phyloP scores from a whole-genome alignment of 2,113 vertebrate species.

The Phoxinus phoxinus region DNA sequence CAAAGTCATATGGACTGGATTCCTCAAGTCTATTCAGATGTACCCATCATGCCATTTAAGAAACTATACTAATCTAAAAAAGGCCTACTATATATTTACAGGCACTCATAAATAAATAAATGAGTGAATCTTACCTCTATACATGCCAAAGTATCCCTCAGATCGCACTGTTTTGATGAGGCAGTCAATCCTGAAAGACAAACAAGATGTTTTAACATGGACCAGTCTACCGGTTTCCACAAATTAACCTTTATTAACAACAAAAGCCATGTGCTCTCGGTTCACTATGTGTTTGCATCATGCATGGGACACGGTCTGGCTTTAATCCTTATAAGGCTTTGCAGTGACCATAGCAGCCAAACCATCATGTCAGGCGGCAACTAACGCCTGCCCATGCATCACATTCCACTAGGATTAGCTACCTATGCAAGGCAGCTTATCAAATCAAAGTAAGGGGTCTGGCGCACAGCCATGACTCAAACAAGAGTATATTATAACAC shows the following conservation, averaged over 20 bases:
- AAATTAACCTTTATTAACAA: not conserved
- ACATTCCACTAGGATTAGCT: conserved; percentile 34
- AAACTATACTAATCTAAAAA: not conserved
- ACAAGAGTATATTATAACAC: not conserved
- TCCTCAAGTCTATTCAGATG: conserved; percentile 13
- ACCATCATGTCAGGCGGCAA: not conserved
- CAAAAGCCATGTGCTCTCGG: not conserved
- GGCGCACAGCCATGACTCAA: not conserved
- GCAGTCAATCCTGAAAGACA: conserved; percentile 80
- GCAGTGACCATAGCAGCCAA: not conserved
- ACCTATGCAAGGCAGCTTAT: not conserved
- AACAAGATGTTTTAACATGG: not conserved
- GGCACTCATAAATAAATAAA: not conserved
- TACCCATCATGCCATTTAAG: conserved; percentile 28
- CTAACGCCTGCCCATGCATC: not conserved
- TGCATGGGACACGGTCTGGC: not conserved
- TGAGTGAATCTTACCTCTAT: conserved; percentile 80
- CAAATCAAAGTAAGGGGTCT: not conserved
- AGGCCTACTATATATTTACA: not conserved
- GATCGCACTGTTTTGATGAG: conserved; percentile 82
- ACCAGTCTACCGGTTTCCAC: not conserved
- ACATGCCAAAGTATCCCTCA: conserved; percentile 88
- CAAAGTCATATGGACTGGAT: not conserved
- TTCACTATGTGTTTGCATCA: not conserved
- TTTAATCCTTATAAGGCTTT: conserved; percentile 15